phyloP scores from a whole-genome alignment of 2,888 invertebrate genomes.

The Nemurella pictetii region DNA sequence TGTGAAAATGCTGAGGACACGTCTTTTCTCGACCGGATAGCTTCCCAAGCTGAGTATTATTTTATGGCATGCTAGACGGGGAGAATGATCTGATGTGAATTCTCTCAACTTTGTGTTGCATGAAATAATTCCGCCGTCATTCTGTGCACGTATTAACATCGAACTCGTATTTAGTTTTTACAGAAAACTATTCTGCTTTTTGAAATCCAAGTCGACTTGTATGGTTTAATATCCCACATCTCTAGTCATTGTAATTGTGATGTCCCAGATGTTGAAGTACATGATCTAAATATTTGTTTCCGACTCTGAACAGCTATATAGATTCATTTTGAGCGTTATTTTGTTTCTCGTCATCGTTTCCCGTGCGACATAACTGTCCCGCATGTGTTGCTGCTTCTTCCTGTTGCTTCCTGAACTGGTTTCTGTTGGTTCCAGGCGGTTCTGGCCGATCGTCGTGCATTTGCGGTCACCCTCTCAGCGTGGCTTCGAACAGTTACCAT shows the following conservation, averaged over 20 bases:
- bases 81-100: neutral
- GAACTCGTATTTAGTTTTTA: neutral
- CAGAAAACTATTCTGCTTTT: neutral
- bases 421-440: neutral
- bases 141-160: neutral
- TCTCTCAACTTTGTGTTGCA: neutral
- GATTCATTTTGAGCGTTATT: neutral
- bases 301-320: neutral
- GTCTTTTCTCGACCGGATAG: constrained; percentile 30
- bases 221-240: neutral
- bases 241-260: neutral
- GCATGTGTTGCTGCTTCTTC: neutral
- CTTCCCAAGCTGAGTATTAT: constrained; percentile 26
- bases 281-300: neutral
- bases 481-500: neutral
- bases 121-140: neutral
- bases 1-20: constrained; percentile 30
- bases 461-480: too few species aligned
- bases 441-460: neutral
- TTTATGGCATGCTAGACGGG: constrained; percentile 8
- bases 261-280: neutral
- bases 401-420: neutral
- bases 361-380: neutral
- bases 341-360: neutral
- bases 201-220: neutral